Base-by-base conservation (phyloP, 2,797 vertebrate species). In the Geotrypetes seraphini region DNA sequence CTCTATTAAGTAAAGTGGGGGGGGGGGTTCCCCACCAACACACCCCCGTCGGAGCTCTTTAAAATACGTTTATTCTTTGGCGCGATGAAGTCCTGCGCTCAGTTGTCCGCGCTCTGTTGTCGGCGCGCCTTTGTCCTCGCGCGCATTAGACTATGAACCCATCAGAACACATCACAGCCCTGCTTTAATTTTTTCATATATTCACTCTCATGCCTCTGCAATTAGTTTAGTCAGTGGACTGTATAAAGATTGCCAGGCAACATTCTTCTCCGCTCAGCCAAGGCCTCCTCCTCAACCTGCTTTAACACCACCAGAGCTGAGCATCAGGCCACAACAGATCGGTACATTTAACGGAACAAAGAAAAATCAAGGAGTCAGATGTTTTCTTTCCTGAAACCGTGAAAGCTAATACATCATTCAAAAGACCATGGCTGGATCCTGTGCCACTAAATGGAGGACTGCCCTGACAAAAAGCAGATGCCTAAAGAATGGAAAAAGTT, bases 151-250 rank as follows among this genome's bases (percentile, higher is more conserved):
- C n/a, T n/a, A n/a, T n/a, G n/a, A n/a, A n/a, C n/a, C n/a, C 39
- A 55, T 46, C 17, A 43, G 35, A 62, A 41, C 39, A 49, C 47
- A 57, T 60, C 25, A 28, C 29, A 56, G 50, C 22, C 38, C 22
- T 17, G 36, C 17, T 34, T 39, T 27, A 16, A 22, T 57, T 30
- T 47, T 45, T 42, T n/a, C n/a, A n/a, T n/a, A 47, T 51, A 73
- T 73, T 53, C 63, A 64, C 35, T 62, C 31, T 55, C 60, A 62
- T 61, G 28, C 68, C 67, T 62, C 60, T 63, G 46, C 33, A 66
- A 66, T 66, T 68, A 66, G 50, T 37, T 60, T 63, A 57, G 47
- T 49, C 39, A 54, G 39, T 25, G 27, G 36, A 19, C 39, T 45
- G 28, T 21, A 39, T n/a, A 28, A 44, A 43, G 32, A 36, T 43